Conservation (phyloP, 1,140 invertebrate species). For the Euwallacea fornicatus region DNA sequence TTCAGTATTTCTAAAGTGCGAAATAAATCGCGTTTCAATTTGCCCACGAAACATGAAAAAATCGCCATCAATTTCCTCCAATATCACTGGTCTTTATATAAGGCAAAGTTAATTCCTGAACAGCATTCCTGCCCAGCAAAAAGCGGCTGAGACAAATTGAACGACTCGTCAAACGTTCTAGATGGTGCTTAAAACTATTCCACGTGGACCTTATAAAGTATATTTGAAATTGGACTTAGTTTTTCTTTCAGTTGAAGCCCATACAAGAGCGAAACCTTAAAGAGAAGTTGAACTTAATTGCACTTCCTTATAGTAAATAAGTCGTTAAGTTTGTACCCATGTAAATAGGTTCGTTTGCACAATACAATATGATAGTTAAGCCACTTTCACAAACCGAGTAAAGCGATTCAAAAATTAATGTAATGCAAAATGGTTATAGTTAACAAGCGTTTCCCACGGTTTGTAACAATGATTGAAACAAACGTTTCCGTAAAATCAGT, state of each 20-base stretch:
- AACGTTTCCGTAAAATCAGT: no score
- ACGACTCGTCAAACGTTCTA: conserved; percentile 9
- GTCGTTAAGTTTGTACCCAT: no score
- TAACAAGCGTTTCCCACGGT: background rate
- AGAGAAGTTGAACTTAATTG: background rate
- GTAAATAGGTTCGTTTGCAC: no score
- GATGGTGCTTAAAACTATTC: conserved; percentile 1
- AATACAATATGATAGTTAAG: background rate
- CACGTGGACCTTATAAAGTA: background rate
- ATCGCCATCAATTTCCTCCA: no score
- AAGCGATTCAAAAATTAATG: background rate
- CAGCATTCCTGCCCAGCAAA: conserved; percentile 9
- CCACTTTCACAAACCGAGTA: background rate
- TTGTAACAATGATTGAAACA: background rate
- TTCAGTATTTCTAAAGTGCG: no score
- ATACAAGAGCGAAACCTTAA: background rate
- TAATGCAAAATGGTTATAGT: background rate
- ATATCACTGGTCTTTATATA: no score
- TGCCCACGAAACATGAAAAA: no score
- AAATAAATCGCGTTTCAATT: no score
- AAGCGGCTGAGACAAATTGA: conserved; percentile 21
- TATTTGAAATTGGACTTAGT: no score
- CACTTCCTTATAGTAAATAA: no score
- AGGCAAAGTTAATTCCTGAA: conserved; percentile 10
- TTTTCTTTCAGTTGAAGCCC: background rate